These are phyloP conservation scores for Malurus splendens DNA, from an alignment of 2,797 vertebrate species.

Conservation along the genomic window DNA sequence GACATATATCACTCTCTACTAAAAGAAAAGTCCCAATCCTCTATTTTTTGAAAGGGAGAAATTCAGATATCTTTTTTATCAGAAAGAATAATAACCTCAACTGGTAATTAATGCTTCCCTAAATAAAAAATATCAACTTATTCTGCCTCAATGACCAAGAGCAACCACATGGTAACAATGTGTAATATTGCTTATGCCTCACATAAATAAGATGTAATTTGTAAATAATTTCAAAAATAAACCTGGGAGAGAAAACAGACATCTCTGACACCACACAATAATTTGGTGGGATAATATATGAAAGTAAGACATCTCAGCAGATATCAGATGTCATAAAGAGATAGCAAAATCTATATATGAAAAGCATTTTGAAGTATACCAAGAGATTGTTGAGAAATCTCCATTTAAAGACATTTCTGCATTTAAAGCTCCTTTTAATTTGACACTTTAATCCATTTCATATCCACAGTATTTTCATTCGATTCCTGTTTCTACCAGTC, in stretches of 20 bases:
- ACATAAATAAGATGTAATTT: neutral
- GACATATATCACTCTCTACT: neutral
- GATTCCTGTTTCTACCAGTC: neutral
- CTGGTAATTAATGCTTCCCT: neutral
- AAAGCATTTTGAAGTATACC: constrained; percentile 20
- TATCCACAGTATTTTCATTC: neutral
- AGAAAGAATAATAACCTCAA: neutral
- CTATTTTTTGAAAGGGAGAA: neutral
- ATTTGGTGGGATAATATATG: neutral
- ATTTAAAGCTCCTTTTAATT: constrained; percentile 1
- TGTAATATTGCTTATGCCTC: neutral
- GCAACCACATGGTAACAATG: neutral
- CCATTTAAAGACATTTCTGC: constrained; percentile 10
- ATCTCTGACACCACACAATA: neutral
- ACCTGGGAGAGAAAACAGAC: neutral
- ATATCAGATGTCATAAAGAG: neutral
- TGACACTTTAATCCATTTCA: neutral
- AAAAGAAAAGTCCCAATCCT: neutral
- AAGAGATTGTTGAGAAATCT: neutral
- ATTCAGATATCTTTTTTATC: neutral
- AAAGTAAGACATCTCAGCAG: neutral
- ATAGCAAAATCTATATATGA: constrained; percentile 39
- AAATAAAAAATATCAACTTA: neutral
- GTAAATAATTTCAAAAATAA: neutral
- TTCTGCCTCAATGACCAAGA: neutral